Conservation (phyloP, 2,888 invertebrate species). For the Acleris holmiana region DNA sequence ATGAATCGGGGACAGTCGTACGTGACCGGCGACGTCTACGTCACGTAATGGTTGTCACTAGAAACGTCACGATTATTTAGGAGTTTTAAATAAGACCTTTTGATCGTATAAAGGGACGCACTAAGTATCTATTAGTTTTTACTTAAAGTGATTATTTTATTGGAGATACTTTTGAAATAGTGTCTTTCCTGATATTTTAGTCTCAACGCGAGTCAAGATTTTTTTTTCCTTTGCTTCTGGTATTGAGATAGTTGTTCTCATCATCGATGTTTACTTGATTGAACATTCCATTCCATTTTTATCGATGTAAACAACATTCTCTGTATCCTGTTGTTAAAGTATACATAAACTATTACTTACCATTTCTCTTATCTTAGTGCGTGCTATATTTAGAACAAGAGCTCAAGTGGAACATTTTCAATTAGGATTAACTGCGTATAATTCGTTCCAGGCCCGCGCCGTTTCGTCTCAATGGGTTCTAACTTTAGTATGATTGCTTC, state of each 20-base stretch:
- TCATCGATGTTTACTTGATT: no score
- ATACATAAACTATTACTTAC: conserved; percentile 5
- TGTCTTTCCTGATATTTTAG: no score
- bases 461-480: conserved; percentile 34
- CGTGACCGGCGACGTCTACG: conserved; percentile 19
- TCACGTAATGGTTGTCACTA: conserved; percentile 23
- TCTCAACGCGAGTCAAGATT: no score
- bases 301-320: no score
- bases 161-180: no score
- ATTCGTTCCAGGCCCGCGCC: conserved; percentile 45
- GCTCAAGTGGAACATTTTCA: conserved; percentile 49
- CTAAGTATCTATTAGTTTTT: no score
- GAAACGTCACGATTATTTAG: conserved; percentile 23
- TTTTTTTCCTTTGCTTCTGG: no score
- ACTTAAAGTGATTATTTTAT: no score
- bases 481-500: conserved; percentile 24
- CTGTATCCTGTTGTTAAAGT: not conserved
- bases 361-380: conserved; percentile 13
- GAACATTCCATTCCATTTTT: no score
- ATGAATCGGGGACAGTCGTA: conserved; percentile 25
- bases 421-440: conserved; percentile 49
- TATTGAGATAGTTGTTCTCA: no score
- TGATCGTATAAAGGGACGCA: not conserved
- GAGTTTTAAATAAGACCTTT: not conserved
- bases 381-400: conserved; percentile 43